Evolutionary conservation across 2,113 vertebrate genomes (phyloP), one percentile per base, ranked within the genome.

Genomic region (Anguilla japonica): DNA sequence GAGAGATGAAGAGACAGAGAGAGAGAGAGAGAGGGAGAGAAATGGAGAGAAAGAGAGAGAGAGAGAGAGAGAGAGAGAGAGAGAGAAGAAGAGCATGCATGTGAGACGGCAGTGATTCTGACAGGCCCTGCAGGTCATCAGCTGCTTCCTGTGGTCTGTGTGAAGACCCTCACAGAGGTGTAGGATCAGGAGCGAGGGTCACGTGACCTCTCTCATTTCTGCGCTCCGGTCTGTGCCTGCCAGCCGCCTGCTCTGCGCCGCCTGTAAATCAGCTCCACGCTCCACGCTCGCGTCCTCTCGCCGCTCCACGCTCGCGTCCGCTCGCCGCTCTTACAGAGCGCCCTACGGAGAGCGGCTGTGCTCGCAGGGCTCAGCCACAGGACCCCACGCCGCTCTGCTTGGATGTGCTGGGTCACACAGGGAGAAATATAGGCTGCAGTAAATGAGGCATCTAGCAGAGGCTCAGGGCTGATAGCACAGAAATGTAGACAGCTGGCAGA

Each of bases 11-110:
- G n/a, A n/a, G n/a, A n/a, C n/a, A n/a, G n/a, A n/a, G n/a, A n/a
- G 34, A 34, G 34, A 34, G 34, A 34, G 34, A 34, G 34, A 60
- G 0, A 14, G 14, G 57, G 18, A 60, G 18, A 3, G 3, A 22
- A 4, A 71, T 20, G n/a, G 26, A n/a, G 63, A 9, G 4, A 71
- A 0, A 71, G 63, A 71, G 26, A 71, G 63, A 71, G 63, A 9
- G 22, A 71, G 26, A 71, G 5, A 80, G 86, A 87, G 41, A 81
- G 63, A 71, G 63, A n/a, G 63, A n/a, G 63, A 71, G 63, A 71
- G 63, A 26, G 63, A 75, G 71, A 75, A 13, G n/a, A 34, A 29
- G n/a, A 34, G 11, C 5, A 34, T 26, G 63, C 9, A 26, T 8
- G 71, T n/a, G n/a, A 34, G 71, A 29, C 0, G 26, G 63, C 20